Evolutionary conservation across 2,888 invertebrate genomes (phyloP), one percentile per base, ranked within the genome.

Genomic region (Scaptodrosophila latifasciaeformis): DNA sequence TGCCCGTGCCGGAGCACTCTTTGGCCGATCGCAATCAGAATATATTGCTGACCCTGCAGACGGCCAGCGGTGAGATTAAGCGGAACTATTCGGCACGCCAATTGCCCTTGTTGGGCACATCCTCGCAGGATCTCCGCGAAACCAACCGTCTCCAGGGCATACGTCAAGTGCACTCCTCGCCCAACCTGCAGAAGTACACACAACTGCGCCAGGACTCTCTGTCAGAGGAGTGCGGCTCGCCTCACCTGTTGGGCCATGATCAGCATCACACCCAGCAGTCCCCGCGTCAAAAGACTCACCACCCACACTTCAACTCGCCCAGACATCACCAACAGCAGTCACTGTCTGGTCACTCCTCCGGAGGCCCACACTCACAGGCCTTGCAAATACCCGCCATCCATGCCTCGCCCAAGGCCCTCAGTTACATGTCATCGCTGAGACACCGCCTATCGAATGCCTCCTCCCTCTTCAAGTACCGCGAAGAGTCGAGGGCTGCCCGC

Each of bases 401-500:
- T 42, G 82, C 82, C 54, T 85, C 87, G 1, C 85, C 86, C 1
- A 87, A 86, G 66, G 85, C 87, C 0, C 67, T 86, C 17, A 84
- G 86, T 66, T 87, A 87, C 82, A 93, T 94, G 77, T 92, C 91
- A 57, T 92, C 92, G 48, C 87, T 95, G 65, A 90, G 93, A 53
- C 92, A 93, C 84, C 90, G 94, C 48, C 92, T 96, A 62, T 93
- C 95, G 60, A 94, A 95, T 82, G 94, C 94, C 24, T 93, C 93
- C 40, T 93, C 94, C 45, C 88, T 94, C 59, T 94, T 95, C 86
- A 90, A 92, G 79, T 94, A 95, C 83, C 89, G 95, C 49, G 96
- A 96, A 83, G 96, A 96, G 87, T 93, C 95, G 67, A 90, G 95
- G 64, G 95, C 96, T 1, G 96, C 95, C 6, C 91, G 95, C 65